A percentile compares a stretch with the other conserved stretches of the same genome.
phyloP scores from a whole-genome alignment of 2,113 vertebrate species.

The Trachemys scripta region DNA sequence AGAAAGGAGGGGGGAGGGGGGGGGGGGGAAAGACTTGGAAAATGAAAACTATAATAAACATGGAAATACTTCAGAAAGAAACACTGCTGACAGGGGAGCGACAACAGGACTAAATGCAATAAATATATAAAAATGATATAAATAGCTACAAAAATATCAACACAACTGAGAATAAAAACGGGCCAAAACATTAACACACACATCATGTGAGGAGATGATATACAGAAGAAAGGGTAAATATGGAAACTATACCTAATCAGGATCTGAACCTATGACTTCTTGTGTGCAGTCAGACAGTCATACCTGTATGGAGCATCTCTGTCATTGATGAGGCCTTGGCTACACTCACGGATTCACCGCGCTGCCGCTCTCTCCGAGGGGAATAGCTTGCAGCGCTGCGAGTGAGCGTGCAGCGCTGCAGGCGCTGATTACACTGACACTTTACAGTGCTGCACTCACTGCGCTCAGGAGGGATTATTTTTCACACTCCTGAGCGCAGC shows the following conservation, averaged over 20 bases:
- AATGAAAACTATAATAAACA: not conserved
- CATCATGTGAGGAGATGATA: not conserved
- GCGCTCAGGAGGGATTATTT: too few species aligned
- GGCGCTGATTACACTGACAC: too few species aligned
- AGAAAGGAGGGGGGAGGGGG: too few species aligned
- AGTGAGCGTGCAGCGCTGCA: too few species aligned
- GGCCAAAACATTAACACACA: not conserved
- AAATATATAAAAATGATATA: not conserved
- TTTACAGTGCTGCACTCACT: too few species aligned
- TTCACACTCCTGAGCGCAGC: too few species aligned
- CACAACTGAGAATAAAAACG: not conserved
- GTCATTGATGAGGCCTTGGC: too few species aligned
- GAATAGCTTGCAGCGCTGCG: too few species aligned
- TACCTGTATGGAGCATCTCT: not conserved
- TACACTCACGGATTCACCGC: too few species aligned
- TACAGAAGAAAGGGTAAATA: not conserved
- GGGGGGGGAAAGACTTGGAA: not conserved
- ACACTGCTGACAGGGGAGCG: not conserved
- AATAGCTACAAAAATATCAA: not conserved
- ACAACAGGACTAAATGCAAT: conserved; percentile 2
- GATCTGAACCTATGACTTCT: not conserved
- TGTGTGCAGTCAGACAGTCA: fast-evolving
- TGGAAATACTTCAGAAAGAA: not conserved
- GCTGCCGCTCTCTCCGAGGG: too few species aligned
- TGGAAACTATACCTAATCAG: not conserved